Conservation (phyloP, 2,113 vertebrate genomes). For the Dendrocopos noguchii region DNA sequence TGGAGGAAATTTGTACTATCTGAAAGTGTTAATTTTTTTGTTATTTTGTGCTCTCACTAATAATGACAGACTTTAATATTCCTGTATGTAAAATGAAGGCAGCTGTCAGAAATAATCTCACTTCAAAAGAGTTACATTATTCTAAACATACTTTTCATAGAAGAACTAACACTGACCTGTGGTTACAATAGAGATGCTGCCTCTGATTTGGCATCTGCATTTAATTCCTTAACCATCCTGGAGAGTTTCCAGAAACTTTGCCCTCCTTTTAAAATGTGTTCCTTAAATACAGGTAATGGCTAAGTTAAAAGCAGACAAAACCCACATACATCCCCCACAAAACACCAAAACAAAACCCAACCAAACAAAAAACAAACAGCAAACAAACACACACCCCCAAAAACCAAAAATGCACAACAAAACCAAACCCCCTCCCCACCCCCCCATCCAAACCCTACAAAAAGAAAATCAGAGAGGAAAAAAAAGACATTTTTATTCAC, state of each 20-base stretch:
- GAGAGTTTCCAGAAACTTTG: neutral
- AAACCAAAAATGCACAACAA: too few relatives aligned
- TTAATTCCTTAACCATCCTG: neutral
- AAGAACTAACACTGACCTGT: neutral
- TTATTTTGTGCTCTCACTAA: neutral
- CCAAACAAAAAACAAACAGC: neutral
- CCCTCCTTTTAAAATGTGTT: neutral
- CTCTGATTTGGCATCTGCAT: neutral
- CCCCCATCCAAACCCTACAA: neutral
- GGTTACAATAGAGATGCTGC: neutral
- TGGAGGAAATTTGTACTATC: neutral
- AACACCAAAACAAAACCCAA: too few relatives aligned
- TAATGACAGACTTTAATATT: conserved; percentile 17
- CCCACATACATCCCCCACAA: neutral
- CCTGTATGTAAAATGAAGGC: conserved; percentile 1
- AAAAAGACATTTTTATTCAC: neutral
- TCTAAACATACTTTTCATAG: neutral
- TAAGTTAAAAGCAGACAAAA: neutral
- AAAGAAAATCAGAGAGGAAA: neutral
- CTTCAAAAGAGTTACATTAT: neutral
- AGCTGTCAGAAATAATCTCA: neutral
- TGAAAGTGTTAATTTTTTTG: conserved; percentile 3
- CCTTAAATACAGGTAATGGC: neutral
- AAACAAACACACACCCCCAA: neutral
- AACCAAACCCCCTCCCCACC: too few relatives aligned